Evolutionary conservation across 2,113 vertebrate species (phyloP).

Genomic region (Hassar affinis): DNA sequence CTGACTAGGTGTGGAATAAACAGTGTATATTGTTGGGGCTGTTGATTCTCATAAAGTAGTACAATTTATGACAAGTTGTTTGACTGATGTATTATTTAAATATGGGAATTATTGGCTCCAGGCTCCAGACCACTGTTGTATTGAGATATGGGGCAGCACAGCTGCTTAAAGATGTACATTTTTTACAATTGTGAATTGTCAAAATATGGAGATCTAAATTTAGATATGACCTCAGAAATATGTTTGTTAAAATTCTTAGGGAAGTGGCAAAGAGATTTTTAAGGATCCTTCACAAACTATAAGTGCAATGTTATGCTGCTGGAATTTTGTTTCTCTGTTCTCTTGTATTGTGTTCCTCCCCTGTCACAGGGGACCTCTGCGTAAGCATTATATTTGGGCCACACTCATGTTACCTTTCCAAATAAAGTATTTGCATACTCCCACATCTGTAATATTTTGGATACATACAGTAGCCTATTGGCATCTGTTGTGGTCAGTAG

Average conservation of each 20-base stretch:
- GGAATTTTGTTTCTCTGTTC: background rate
- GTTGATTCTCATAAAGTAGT: background rate
- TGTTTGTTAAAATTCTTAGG: background rate
- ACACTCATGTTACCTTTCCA: background rate
- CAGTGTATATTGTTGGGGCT: background rate
- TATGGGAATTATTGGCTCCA: background rate
- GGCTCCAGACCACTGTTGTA: background rate
- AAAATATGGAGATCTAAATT: background rate
- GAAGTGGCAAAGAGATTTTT: background rate
- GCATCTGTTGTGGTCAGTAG: background rate
- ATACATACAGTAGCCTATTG: background rate
- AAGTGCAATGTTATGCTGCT: background rate
- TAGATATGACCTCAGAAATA: background rate
- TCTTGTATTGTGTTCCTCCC: background rate
- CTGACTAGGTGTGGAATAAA: constrained; percentile 28
- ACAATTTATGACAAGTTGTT: background rate
- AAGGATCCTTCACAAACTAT: background rate
- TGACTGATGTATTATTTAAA: background rate
- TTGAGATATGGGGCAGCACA: background rate
- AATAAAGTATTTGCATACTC: background rate
- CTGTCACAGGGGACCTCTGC: background rate
- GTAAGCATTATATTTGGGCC: background rate
- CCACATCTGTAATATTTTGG: background rate
- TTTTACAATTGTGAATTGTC: background rate
- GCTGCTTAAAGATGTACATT: background rate